Evolutionary conservation across 2,888 invertebrate genomes (phyloP).

Genomic region (Latrodectus hesperus): DNA sequence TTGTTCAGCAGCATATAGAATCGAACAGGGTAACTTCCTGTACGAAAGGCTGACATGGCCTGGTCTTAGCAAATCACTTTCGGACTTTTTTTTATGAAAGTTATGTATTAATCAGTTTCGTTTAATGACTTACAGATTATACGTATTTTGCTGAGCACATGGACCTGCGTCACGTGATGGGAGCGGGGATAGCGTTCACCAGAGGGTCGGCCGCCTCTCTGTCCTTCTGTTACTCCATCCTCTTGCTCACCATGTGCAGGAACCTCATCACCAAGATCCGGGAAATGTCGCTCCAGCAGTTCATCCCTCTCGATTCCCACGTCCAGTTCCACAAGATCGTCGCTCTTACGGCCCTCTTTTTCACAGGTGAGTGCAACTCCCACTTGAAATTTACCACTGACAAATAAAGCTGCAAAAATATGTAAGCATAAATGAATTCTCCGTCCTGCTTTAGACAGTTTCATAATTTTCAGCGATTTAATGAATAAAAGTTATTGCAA

Average conservation of each 20-base stretch:
- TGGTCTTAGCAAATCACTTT: too few species aligned
- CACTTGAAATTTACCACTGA: too few species aligned
- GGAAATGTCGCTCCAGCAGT: constrained; percentile 94
- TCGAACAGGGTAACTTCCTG: too few species aligned
- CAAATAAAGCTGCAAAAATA: too few species aligned
- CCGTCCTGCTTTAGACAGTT: too few species aligned
- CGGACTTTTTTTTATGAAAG: too few species aligned
- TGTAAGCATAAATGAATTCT: too few species aligned
- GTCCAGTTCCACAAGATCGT: constrained; percentile 98
- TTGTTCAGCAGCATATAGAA: too few species aligned
- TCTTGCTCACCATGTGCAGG: constrained; percentile 92
- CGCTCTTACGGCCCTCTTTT: constrained; percentile 94
- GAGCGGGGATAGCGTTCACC: constrained; percentile 95
- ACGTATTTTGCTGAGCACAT: constrained; percentile 97
- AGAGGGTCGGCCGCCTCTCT: constrained; percentile 95
- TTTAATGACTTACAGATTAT: constrained; percentile 79
- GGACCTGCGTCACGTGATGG: constrained; percentile 96
- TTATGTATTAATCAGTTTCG: too few species aligned
- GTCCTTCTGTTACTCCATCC: constrained; percentile 93
- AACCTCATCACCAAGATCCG: constrained; percentile 94
- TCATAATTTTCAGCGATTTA: too few species aligned
- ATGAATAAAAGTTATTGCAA: too few species aligned
- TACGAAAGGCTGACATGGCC: too few species aligned
- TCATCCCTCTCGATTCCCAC: constrained; percentile 93
- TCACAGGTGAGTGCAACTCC: constrained; percentile 78